A percentile compares a stretch with the other conserved stretches of the same genome.
Evolutionary conservation across 2,888 invertebrate species (phyloP).

Genomic region (Plebejus anna): DNA sequence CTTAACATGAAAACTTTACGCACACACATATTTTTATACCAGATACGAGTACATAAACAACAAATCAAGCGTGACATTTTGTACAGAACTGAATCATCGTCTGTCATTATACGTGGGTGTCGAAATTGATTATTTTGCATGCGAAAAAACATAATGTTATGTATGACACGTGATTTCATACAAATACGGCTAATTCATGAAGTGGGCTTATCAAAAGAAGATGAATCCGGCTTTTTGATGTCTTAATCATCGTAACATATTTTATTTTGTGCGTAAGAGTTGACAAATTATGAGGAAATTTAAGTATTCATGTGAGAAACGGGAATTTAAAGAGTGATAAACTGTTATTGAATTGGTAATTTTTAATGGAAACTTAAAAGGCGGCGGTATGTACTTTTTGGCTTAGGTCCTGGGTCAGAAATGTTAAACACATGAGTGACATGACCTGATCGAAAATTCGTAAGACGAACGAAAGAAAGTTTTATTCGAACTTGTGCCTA

Average conservation of each 20-base stretch:
- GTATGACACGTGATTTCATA: conserved; percentile 5
- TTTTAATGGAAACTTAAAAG: not conserved
- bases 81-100: conserved; percentile 3
- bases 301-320: not conserved
- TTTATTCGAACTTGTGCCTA: too few relatives aligned
- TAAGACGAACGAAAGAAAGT: too few relatives aligned
- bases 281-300: conserved; percentile 3
- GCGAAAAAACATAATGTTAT: conserved; percentile 11
- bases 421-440: not conserved
- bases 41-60: not conserved
- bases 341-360: not conserved
- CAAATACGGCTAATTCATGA: conserved; percentile 13
- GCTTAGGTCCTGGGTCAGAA: too few relatives aligned
- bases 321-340: not conserved
- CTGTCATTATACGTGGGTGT: conserved; percentile 11
- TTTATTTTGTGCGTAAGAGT: not conserved
- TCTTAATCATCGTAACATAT: not conserved
- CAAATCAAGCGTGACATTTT: conserved; percentile 1
- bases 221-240: conserved; percentile 14
- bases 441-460: not conserved
- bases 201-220: conserved; percentile 18
- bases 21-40: not conserved
- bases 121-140: conserved; percentile 8
- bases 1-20: not conserved
- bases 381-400: not conserved